Evolutionary conservation across 2,113 vertebrate species (phyloP).

Genomic region (Phyllostomus discolor): DNA sequence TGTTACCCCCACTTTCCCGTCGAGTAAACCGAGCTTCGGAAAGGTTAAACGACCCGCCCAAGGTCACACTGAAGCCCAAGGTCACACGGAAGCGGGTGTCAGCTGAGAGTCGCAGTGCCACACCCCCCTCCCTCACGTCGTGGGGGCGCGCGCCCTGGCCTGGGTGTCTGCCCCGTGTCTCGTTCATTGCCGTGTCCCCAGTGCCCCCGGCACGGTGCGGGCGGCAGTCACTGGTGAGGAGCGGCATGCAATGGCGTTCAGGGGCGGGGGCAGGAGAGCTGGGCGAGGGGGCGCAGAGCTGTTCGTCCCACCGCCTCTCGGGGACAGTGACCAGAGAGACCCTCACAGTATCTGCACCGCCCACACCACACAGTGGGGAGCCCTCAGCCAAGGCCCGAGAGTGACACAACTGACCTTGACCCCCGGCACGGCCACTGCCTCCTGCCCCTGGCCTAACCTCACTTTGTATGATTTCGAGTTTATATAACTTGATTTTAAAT

Average conservation of each 20-base stretch:
- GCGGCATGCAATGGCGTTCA: neutral
- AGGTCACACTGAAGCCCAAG: neutral
- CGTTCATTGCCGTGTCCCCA: too few species aligned
- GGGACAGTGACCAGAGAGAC: neutral
- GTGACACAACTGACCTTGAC: fast-evolving
- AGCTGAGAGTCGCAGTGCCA: neutral
- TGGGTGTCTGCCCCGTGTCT: too few species aligned
- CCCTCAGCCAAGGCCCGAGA: neutral
- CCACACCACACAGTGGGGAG: neutral
- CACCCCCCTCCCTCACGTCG: neutral
- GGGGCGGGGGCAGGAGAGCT: neutral
- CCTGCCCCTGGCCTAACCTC: neutral
- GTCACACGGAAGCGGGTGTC: neutral
- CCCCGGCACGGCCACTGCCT: too few species aligned
- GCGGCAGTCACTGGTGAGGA: too few species aligned
- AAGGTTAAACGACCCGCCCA: neutral
- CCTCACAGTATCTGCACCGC: neutral
- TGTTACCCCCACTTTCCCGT: neutral
- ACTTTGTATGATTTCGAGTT: neutral
- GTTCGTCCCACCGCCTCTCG: fast-evolving
- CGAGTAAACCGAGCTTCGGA: neutral
- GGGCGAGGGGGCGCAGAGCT: neutral
- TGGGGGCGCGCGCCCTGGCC: fast-evolving
- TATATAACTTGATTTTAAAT: neutral
- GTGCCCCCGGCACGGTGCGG: too few species aligned